Conservation (phyloP, 2,797 vertebrate genomes). For the Stomatorhinus walkeri region DNA sequence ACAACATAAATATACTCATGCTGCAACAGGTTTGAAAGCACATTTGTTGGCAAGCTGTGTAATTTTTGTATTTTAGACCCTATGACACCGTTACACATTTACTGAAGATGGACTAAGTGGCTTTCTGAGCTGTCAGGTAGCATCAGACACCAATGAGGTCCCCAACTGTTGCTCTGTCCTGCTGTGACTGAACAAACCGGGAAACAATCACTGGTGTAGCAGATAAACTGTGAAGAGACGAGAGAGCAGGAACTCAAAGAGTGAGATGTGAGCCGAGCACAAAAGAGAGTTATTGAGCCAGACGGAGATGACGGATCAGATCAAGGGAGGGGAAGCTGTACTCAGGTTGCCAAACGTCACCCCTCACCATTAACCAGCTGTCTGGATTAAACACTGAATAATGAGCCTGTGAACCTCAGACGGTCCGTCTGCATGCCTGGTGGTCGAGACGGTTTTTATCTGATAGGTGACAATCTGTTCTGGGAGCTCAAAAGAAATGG, state of each 20-base stretch:
- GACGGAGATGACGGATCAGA: neutral
- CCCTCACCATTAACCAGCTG: slow-evolving; percentile 28
- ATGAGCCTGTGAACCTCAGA: slow-evolving; percentile 25
- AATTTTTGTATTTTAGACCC: neutral
- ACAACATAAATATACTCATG: neutral
- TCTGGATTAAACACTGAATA: slow-evolving; percentile 18
- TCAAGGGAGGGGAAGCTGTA: neutral
- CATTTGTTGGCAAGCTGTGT: neutral
- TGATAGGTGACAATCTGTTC: neutral
- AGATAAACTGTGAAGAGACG: neutral
- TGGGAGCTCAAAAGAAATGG: neutral
- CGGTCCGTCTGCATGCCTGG: slow-evolving; percentile 15
- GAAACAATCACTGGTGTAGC: neutral
- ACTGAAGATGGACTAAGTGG: neutral
- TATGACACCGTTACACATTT: neutral
- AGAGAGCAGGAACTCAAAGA: neutral
- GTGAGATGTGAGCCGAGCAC: neutral
- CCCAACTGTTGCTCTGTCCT: neutral
- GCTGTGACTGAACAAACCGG: neutral
- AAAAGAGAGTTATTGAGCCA: neutral
- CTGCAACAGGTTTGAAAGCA: neutral
- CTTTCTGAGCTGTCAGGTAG: neutral
- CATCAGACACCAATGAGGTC: neutral
- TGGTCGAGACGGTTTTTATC: neutral
- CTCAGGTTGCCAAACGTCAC: neutral